A percentile compares a stretch with the other conserved stretches of the same genome.
Evolutionary conservation across 1,140 invertebrate genomes (phyloP).

Genomic region (Nephila pilipes): DNA sequence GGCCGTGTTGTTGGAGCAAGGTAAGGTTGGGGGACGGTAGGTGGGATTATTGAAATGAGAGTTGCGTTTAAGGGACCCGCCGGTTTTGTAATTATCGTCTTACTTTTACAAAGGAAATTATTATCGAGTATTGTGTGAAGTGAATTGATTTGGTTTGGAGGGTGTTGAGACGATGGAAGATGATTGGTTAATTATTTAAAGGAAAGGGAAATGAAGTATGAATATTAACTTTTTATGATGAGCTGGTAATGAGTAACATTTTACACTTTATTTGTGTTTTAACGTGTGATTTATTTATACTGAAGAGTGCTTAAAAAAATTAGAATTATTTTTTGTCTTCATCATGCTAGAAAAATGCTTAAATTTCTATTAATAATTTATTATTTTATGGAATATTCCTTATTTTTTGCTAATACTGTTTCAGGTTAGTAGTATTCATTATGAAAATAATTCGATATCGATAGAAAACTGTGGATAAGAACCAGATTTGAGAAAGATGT

Average conservation of each 20-base stretch:
- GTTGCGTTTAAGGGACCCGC: constrained; percentile 28
- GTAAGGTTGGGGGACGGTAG: neutral
- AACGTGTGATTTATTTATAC: too few species aligned
- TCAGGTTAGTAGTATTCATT: too few species aligned
- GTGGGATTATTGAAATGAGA: constrained; percentile 30
- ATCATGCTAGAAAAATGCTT: too few species aligned
- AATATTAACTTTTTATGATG: neutral
- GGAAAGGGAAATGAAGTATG: neutral
- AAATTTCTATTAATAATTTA: too few species aligned
- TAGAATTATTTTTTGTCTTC: too few species aligned
- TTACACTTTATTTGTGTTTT: too few species aligned
- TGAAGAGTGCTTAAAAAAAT: neutral
- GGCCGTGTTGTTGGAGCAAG: neutral
- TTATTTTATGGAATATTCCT: too few species aligned
- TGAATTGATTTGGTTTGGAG: neutral
- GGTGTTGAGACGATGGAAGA: neutral
- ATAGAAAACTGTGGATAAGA: too few species aligned
- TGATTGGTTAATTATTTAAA: constrained; percentile 28
- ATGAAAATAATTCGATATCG: too few species aligned
- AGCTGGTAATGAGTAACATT: too few species aligned
- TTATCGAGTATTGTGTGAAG: constrained; percentile 31
- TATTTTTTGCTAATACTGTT: too few species aligned
- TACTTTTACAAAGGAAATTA: constrained; percentile 26
- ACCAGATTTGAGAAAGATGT: too few species aligned
- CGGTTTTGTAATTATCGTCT: constrained; percentile 24